phyloP scores from a whole-genome alignment of 2,113 vertebrate genomes.

The Merops nubicus region DNA sequence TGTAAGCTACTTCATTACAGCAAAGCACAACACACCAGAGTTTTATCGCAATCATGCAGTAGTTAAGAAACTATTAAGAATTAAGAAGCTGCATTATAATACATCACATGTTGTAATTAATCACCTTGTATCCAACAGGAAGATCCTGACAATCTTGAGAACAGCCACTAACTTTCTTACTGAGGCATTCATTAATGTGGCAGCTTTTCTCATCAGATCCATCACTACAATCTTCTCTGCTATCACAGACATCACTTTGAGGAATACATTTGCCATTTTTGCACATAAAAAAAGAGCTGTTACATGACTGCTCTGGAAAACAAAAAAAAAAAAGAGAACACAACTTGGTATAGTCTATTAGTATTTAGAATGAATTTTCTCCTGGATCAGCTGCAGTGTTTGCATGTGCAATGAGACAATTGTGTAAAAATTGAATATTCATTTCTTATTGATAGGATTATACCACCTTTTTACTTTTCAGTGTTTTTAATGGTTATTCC shows the following conservation, averaged over 20 bases:
- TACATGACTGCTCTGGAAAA: conserved; percentile 94
- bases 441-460: not conserved
- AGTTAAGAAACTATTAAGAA: not conserved
- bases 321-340: conserved; percentile 58
- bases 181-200: conserved; percentile 93
- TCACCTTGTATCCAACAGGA: conserved; percentile 93
- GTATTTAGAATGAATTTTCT: not conserved
- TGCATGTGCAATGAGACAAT: not conserved
- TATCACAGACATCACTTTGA: conserved; percentile 85
- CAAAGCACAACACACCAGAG: not conserved
- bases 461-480: not conserved
- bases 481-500: not conserved
- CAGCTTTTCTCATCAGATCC: conserved; percentile 94
- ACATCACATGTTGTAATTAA: conserved; percentile 16
- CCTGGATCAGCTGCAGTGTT: not conserved
- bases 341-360: not conserved
- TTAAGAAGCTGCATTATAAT: not conserved
- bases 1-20: not conserved
- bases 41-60: not conserved
- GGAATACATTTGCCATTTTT: conserved; percentile 94
- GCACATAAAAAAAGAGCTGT: conserved; percentile 97
- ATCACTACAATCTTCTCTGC: conserved; percentile 91
- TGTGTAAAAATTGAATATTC: not conserved
- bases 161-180: conserved; percentile 92
- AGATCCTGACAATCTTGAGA: conserved; percentile 97